phyloP scores from a whole-genome alignment of 2,113 vertebrate genomes.

The Conger conger region DNA sequence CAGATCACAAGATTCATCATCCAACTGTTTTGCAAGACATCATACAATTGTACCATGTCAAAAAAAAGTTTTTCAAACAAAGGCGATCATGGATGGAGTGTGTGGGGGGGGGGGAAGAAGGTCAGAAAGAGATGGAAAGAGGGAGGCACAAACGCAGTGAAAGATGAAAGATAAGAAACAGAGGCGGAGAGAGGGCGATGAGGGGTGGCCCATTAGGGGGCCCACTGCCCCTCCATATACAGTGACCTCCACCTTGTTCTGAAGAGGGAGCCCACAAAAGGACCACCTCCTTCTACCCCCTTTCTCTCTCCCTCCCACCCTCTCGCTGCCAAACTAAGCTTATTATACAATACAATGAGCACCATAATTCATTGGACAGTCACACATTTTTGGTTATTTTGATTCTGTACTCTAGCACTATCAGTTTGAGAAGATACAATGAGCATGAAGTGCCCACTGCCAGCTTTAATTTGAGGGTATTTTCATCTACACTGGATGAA shows the following conservation, averaged over 20 bases:
- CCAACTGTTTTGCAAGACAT: not conserved
- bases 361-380: no score
- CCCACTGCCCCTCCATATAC: not conserved
- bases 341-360: no score
- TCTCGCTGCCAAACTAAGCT: no score
- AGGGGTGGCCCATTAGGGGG: slow-evolving; percentile 6
- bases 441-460: no score
- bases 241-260: no score
- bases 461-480: no score
- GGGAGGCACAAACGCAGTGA: not conserved
- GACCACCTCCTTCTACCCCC: slow-evolving; percentile 8
- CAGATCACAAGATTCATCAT: not conserved
- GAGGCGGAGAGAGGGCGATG: not conserved
- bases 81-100: no score
- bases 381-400: no score
- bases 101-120: not conserved
- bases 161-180: not conserved
- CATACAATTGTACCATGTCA: not conserved
- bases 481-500: no score
- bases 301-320: slow-evolving; percentile 1
- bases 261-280: slow-evolving; percentile 14
- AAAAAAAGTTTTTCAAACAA: not conserved
- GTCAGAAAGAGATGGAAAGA: not conserved
- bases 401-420: no score
- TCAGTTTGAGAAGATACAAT: no score